Evolutionary conservation across 2,888 invertebrate species (phyloP).

Genomic region (Bembecia ichneumoniformis): DNA sequence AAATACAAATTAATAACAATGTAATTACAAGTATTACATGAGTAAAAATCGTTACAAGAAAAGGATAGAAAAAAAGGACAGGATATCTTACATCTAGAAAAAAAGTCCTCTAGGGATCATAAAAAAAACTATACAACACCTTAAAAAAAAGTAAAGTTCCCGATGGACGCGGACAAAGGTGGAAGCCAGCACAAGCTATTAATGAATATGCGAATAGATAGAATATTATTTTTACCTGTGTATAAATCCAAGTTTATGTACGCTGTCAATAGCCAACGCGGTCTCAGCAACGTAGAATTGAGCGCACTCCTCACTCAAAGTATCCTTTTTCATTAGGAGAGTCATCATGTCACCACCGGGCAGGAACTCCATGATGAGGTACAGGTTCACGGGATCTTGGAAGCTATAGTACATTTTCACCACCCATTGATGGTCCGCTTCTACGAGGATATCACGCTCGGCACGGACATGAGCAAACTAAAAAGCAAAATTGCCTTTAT

Average conservation of each 20-base stretch:
- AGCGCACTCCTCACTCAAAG: slow-evolving; percentile 97
- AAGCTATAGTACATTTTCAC: slow-evolving; percentile 99
- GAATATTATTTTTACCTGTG: slow-evolving; percentile 75
- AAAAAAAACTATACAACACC: too few species aligned
- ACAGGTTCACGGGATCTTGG: slow-evolving; percentile 97
- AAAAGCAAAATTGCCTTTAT: not conserved
- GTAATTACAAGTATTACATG: too few species aligned
- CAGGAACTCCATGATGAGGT: slow-evolving; percentile 99
- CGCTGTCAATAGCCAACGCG: slow-evolving; percentile 98
- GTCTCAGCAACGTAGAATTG: slow-evolving; percentile 99
- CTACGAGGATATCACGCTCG: slow-evolving; percentile 97
- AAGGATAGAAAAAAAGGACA: too few species aligned
- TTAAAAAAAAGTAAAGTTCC: too few species aligned
- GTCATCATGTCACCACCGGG: slow-evolving; percentile 99
- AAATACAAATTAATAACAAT: too few species aligned
- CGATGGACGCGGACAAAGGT: too few species aligned
- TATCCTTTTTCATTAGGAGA: slow-evolving; percentile 98
- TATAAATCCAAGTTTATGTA: slow-evolving; percentile 97
- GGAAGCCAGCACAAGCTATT: too few species aligned
- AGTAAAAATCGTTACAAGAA: too few species aligned
- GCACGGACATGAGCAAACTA: slow-evolving; percentile 95
- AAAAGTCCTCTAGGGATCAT: too few species aligned
- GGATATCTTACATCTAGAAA: too few species aligned
- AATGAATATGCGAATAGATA: too few species aligned
- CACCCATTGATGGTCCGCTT: slow-evolving; percentile 99